Percentiles rank a stretch among this genome's conserved stretches.
Conservation (phyloP, 2,113 vertebrate species). For the Melanostigma gelatinosum region DNA sequence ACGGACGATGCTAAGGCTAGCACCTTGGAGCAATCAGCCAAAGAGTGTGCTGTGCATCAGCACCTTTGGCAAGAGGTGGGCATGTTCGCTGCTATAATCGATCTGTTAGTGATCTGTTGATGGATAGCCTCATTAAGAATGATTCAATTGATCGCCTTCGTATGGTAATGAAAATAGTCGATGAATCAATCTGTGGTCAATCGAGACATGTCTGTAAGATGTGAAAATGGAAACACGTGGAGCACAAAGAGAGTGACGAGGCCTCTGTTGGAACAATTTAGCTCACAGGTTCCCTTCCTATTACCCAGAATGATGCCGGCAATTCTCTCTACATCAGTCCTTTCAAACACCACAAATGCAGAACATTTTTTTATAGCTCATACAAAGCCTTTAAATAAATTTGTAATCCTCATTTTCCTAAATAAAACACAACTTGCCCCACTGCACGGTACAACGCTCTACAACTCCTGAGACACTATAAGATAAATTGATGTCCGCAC, state of each 20-base stretch:
- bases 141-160: slow-evolving; percentile 61
- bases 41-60: slow-evolving; percentile 46
- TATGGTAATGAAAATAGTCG: slow-evolving; percentile 46
- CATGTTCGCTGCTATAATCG: slow-evolving; percentile 42
- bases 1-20: slow-evolving; percentile 49
- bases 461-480: neutral
- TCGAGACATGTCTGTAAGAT: slow-evolving; percentile 38
- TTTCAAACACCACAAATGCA: neutral
- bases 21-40: slow-evolving; percentile 51
- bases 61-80: slow-evolving; percentile 51
- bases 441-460: neutral
- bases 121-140: slow-evolving; percentile 68
- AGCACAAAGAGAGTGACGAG: neutral
- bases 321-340: slow-evolving; percentile 1
- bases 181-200: slow-evolving; percentile 56
- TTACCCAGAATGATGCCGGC: neutral
- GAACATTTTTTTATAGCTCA: neutral
- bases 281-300: neutral
- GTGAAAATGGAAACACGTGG: slow-evolving; percentile 6
- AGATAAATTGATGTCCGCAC: neutral
- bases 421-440: neutral
- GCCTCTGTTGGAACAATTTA: slow-evolving; percentile 9
- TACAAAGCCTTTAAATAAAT: neutral
- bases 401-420: neutral
- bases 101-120: slow-evolving; percentile 62